Base-by-base conservation (phyloP, 1,140 invertebrate genomes). In the Mya arenaria region DNA sequence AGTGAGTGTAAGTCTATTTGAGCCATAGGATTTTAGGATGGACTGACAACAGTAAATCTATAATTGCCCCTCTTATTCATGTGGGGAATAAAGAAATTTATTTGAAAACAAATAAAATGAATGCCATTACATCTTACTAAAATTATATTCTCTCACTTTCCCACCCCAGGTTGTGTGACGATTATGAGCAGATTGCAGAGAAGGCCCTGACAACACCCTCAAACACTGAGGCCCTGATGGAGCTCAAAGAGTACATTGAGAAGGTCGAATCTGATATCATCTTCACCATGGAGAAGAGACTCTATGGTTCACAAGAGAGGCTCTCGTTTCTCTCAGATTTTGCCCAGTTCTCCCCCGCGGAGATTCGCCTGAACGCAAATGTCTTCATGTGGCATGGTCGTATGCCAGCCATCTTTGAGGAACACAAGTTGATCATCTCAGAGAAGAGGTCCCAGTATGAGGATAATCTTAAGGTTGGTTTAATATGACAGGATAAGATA, bases 391-490 rank as follows among this genome's bases (percentile, higher is more conserved):
- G 97, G 97, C 96, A 96, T 90, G 93, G 95, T 19, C 95, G 95
- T 44, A 95, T 98, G 94, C 94, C 96, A 0, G 94, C 94, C 36
- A 95, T 98, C 13, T 95, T 98, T 82, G 95, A 97, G 79, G 96
- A 98, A 86, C 95, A 97, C 92, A 94, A 95, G 82, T 93, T 94
- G 19, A 97, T 98, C 56, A 94, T 97, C 23, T 95, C 95, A 25
- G 94, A 96, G 60, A 98, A 99, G 94, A 96, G 95, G 34, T 93
- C 94, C 4, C 97, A 99, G 91, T 98, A 97, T 92, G 97, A 99
- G 93, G 96, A 96, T 63, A 93, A 94, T 19, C 94, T 99, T 0
- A 95, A 95, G 92, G 94, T 94, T 87, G 44, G 77, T 52, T n/a
- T n/a, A n/a, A n/a, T n/a, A n/a, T n/a, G n/a, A n/a, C n/a, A n/a